Percentiles rank a stretch among this genome's conserved stretches.
These are phyloP conservation scores for Kryptopterus vitreolus DNA, from an alignment of 2,797 vertebrate species.

Conservation along the genomic window DNA sequence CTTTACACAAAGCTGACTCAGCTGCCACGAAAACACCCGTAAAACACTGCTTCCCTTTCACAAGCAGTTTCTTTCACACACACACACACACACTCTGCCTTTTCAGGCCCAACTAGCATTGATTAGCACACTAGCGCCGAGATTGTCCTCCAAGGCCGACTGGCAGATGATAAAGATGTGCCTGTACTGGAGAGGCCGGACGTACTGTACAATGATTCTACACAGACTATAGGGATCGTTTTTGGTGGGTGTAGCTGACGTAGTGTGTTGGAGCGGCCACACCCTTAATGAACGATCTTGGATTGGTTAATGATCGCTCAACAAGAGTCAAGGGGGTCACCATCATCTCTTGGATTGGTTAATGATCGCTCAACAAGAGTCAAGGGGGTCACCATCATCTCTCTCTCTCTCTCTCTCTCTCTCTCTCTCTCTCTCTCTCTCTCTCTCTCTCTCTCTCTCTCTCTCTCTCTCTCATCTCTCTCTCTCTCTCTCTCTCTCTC, in stretches of 20 bases:
- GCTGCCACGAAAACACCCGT: slow-evolving; percentile 31
- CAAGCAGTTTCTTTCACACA: slow-evolving; percentile 6
- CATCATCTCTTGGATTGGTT: too few relatives aligned
- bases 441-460: too few relatives aligned
- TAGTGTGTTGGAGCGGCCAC: background rate
- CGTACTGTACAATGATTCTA: background rate
- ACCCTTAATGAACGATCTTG: slow-evolving; percentile 6
- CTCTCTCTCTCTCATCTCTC: too few relatives aligned
- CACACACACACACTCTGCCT: slow-evolving; percentile 17
- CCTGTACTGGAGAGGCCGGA: background rate
- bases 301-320: slow-evolving; percentile 40
- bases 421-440: too few relatives aligned
- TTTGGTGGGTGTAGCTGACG: background rate
- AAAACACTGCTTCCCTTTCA: slow-evolving; percentile 26
- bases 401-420: too few relatives aligned
- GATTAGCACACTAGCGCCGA: background rate
- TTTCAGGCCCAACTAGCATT: background rate
- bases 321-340: background rate
- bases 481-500: too few relatives aligned
- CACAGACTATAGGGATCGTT: background rate
- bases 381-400: too few relatives aligned
- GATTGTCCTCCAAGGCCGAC: background rate
- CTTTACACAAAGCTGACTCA: slow-evolving; percentile 35
- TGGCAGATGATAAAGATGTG: slow-evolving; percentile 12
- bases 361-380: too few relatives aligned